Evolutionary conservation across 2,113 vertebrate genomes (phyloP), one percentile per base, ranked within the genome.

Genomic region (Colinus virginianus): DNA sequence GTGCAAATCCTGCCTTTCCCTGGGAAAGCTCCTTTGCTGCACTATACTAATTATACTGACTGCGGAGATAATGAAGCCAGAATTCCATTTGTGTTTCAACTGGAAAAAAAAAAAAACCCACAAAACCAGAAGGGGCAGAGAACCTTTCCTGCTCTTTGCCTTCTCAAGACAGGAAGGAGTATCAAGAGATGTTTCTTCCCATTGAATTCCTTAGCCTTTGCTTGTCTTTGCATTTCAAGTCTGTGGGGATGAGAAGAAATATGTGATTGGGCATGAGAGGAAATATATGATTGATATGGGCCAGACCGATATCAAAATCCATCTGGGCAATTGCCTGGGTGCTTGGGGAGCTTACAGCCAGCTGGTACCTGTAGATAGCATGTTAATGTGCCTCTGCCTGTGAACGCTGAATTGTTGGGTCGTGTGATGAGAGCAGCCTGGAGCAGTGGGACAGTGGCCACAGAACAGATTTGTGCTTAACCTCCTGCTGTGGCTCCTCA

Each of bases 141-240:
- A 81, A 13, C 20, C 2, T 67, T 72, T 84, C 8, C 4, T 64
- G 12, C 51, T 30, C 1, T 16, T 62, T 78, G 16, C 36, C 23
- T 84, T 80, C 34, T 19, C 8, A 32, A 62, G 42, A n/a, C 30
- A n/a, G 63, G 36, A 70, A 63, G 46, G 48, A 45, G 59, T 15
- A 48, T 15, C 0, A 0, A 59, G 28, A 42, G 46, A 34, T 10
- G 21, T 36, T 14, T n/a, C 46, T 61, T 45, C 71, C 28, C 55
- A 22, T 17, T 61, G 36, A 92, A 86, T 74, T 67, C 53, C 34
- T n/a, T 34, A 49, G 34, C 13, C 38, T 74, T 43, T 64, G 25
- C 74, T 82, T 26, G 19, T 25, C 20, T 63, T 46, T 80, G 45
- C 69, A 51, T 19, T 28, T 30, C 30, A 42, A 6, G 9, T 4